phyloP scores from a whole-genome alignment of 2,888 invertebrate species.

The Hedya salicella region DNA sequence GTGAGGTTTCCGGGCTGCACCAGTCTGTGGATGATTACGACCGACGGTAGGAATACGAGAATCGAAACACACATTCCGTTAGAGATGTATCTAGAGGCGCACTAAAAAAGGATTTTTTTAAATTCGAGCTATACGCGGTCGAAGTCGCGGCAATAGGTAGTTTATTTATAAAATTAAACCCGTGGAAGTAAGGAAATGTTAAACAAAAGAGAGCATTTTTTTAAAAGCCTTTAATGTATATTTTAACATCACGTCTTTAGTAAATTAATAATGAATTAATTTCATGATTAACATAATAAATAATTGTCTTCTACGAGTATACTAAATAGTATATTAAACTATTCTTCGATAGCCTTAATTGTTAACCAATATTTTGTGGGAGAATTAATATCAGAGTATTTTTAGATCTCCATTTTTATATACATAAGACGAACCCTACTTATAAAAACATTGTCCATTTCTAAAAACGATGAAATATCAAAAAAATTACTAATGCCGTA shows the following conservation, averaged over 20 bases:
- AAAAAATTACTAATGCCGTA: no score
- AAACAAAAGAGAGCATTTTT: background rate
- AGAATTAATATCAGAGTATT: background rate
- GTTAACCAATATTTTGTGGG: background rate
- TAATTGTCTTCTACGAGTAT: background rate
- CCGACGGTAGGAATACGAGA: no score
- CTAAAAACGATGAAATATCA: no score
- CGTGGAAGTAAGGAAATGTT: background rate
- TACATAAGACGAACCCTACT: background rate
- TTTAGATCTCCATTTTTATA: background rate
- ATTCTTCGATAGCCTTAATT: background rate
- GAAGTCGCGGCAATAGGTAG: no score
- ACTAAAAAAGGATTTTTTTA: no score
- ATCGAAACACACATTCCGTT: no score
- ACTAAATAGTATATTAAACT: background rate
- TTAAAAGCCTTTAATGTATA: background rate
- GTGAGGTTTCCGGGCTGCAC: slow-evolving; percentile 34
- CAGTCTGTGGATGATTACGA: background rate
- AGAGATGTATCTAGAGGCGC: no score
- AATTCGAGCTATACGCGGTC: no score
- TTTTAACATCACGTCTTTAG: no score
- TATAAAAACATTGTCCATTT: background rate
- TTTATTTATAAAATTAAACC: no score
- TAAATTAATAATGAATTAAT: no score
- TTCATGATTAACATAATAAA: no score